phyloP scores from a whole-genome alignment of 1,140 invertebrate species.

The Polyergus mexicanus region DNA sequence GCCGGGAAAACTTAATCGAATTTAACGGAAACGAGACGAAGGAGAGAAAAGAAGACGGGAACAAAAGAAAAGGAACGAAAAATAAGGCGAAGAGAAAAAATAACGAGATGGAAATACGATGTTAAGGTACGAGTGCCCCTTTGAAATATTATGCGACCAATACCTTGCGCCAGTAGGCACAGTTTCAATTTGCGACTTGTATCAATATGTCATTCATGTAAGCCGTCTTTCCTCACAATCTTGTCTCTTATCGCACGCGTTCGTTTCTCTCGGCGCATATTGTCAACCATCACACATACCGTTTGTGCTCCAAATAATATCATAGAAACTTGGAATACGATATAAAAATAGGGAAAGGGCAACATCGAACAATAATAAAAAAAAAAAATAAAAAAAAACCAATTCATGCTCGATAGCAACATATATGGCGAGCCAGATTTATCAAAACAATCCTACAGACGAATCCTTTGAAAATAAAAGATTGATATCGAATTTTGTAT shows the following conservation, averaged over 20 bases:
- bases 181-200: slow-evolving; percentile 32
- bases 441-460: slow-evolving; percentile 2
- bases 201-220: slow-evolving; percentile 25
- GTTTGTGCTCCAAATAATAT: slow-evolving; percentile 34
- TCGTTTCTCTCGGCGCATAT: slow-evolving; percentile 8
- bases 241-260: not conserved
- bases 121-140: slow-evolving; percentile 21
- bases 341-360: slow-evolving; percentile 7
- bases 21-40: slow-evolving; percentile 49
- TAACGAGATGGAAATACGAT: slow-evolving; percentile 18
- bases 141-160: slow-evolving; percentile 45
- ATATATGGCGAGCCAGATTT: not conserved
- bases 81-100: not conserved
- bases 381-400: slow-evolving; percentile 45
- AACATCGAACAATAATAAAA: slow-evolving; percentile 23
- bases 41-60: not conserved
- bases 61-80: not conserved
- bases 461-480: not conserved
- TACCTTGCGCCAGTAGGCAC: not conserved
- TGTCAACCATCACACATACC: slow-evolving; percentile 16
- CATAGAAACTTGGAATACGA: not conserved
- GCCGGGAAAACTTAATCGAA: slow-evolving; percentile 52
- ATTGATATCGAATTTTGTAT: slow-evolving; percentile 6
- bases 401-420: not conserved
- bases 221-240: slow-evolving; percentile 6